phyloP scores from a whole-genome alignment of 37 sponge, comb jelly and placozoan species.

The Eunapius fragilis region DNA sequence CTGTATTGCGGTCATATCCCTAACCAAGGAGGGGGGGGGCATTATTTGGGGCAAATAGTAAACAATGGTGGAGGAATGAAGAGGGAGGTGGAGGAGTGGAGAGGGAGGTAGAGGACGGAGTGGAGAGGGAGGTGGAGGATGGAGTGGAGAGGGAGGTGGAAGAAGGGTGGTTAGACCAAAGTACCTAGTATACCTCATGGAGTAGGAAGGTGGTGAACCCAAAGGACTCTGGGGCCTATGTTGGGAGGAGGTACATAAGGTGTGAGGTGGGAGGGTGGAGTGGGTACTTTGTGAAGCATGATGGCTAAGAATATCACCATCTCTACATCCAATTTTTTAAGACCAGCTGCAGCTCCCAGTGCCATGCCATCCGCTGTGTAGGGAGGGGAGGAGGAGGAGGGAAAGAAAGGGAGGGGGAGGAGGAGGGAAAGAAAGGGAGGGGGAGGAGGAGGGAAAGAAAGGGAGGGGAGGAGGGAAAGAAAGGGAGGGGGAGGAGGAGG shows the following conservation, averaged over 20 bases:
- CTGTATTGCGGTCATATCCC: constrained; percentile 83
- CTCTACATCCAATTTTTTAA: constrained; percentile 87
- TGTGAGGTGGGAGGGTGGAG: background rate
- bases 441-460: background rate
- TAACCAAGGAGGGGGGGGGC: constrained; percentile 23
- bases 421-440: background rate
- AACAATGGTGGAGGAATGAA: background rate
- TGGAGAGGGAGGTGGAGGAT: background rate
- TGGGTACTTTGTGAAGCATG: constrained; percentile 93
- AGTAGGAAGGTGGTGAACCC: constrained; percentile 94
- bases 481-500: background rate
- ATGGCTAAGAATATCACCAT: constrained; percentile 96
- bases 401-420: background rate
- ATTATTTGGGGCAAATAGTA: too few relatives aligned
- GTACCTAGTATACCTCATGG: constrained; percentile 83
- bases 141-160: background rate
- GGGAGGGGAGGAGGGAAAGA: too few relatives aligned
- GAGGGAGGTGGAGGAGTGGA: background rate
- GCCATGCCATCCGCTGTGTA: constrained; percentile 95
- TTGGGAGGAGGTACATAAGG: background rate
- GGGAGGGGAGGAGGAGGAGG: background rate
- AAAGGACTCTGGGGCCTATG: constrained; percentile 97
- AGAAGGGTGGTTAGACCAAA: too few relatives aligned
- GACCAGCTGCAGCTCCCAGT: constrained; percentile 95
- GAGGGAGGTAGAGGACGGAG: too few relatives aligned